Evolutionary conservation across 2,797 vertebrate genomes (phyloP), one percentile per base, ranked within the genome.

Genomic region (Orientallactaga sibirica): DNA sequence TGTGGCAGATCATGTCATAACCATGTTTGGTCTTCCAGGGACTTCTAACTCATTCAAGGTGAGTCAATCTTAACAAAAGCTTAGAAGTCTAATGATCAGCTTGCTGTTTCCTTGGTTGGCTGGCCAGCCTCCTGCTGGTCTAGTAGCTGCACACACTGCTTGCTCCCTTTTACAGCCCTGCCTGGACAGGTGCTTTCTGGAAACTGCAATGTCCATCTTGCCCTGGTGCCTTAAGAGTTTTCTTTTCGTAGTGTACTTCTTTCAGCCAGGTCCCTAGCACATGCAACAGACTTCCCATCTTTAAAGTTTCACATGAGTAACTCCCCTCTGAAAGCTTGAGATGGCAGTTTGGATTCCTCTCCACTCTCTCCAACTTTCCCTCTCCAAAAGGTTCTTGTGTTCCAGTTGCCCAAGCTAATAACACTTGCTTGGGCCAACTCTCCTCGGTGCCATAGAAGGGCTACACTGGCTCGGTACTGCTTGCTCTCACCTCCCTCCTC

Each of bases 401-500:
- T 33, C 62, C 7, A 25, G 3, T 19, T 3, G 14, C 15, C 62
- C 19, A 20, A 22, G 11, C 10, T 22, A 20, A 55, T 2, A 48
- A 9, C 48, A 61, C 76, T 67, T 62, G 25, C 68, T 71, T 61
- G 27, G 55, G 43, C 15, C n/a, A 75, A 29, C 29, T 58, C 62
- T 79, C 37, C 48, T 25, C 8, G 52, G 29, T 24, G 48, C 22
- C 33, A 3, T 1, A 0, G 43, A 64, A 16, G 24, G 12, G 37
- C 48, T 3, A 4, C 1, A 7, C 4, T 20, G 16, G 41, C 14
- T 82, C 4, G 3, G 9, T 8, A 5, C 24, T 15, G 4, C 24
- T 3, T 24, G 20, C 62, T 0, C 25, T 41, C 33, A 64, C n/a
- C 62, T 9, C 20, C 33, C 29, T 7, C 0, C 19, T 8, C 16